These are phyloP conservation scores for Raja brachyura DNA, from an alignment of 2,113 vertebrate genomes.

Conservation along the genomic window DNA sequence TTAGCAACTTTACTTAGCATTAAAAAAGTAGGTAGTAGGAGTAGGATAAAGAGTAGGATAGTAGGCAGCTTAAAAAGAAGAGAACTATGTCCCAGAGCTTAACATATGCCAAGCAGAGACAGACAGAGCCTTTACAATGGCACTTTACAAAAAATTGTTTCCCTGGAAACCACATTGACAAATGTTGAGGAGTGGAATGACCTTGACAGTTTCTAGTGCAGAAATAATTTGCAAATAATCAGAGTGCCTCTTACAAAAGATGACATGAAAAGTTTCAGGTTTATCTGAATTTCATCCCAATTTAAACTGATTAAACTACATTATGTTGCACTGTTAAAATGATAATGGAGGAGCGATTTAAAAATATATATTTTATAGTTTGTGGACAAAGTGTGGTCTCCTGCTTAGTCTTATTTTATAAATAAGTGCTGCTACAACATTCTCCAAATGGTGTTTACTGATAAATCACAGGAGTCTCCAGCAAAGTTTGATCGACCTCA, in stretches of 20 bases:
- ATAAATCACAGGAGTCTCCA: background rate
- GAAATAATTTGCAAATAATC: slow-evolving; percentile 26
- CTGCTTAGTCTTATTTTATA: background rate
- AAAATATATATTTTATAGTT: background rate
- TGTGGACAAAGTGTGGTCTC: background rate
- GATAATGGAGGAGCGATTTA: background rate
- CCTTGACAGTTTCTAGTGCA: slow-evolving; percentile 6
- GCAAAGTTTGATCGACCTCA: background rate
- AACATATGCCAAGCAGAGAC: background rate
- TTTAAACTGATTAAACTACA: background rate
- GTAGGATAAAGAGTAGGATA: background rate
- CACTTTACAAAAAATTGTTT: slow-evolving; percentile 15
- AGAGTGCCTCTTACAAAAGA: background rate
- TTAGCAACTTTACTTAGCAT: background rate
- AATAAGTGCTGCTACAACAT: background rate
- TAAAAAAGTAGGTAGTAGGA: background rate
- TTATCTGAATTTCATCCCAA: background rate
- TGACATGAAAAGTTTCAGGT: background rate
- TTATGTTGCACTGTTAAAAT: background rate
- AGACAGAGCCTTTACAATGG: background rate
- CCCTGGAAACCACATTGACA: slow-evolving; percentile 32
- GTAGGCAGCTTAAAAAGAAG: background rate
- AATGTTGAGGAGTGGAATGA: slow-evolving; percentile 13
- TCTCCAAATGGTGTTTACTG: background rate
- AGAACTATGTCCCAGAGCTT: background rate